phyloP scores from a whole-genome alignment of 1,140 invertebrate species.

The Trachymyrmex cornetzi region DNA sequence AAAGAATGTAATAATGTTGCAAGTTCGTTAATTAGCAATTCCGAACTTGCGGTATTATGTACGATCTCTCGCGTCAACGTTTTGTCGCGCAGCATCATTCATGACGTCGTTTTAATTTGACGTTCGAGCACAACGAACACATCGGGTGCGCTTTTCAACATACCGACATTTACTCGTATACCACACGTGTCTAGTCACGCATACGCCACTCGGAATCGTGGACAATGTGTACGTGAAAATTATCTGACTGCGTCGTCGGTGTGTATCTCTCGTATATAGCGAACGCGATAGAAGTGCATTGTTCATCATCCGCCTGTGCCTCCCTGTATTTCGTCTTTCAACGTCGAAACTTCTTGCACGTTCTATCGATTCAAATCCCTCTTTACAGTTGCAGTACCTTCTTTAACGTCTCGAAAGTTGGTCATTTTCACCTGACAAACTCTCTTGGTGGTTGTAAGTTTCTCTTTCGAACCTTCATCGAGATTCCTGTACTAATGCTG shows the following conservation, averaged over 20 bases:
- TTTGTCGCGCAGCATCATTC: conserved; percentile 24
- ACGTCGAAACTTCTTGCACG: conserved; percentile 51
- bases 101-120: conserved; percentile 66
- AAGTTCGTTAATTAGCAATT: conserved; percentile 48
- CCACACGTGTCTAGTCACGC: not conserved
- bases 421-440: conserved; percentile 20
- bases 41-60: conserved; percentile 14
- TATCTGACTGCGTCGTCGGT: conserved; percentile 56
- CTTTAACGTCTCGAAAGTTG: conserved; percentile 48
- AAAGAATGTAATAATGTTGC: not conserved
- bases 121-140: conserved; percentile 3
- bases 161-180: conserved; percentile 23
- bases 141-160: conserved; percentile 34
- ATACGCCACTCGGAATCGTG: not conserved
- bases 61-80: conserved; percentile 24
- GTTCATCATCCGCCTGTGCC: conserved; percentile 58
- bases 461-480: not conserved
- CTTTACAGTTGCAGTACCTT: conserved; percentile 33
- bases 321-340: conserved; percentile 55
- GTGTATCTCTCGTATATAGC: not conserved
- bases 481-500: not conserved
- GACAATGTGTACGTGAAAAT: conserved; percentile 67
- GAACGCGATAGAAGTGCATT: conserved; percentile 48
- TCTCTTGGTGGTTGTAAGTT: not conserved
- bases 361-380: conserved; percentile 70